Conservation (phyloP, 2,888 invertebrate species). For the Conus canariensis region DNA sequence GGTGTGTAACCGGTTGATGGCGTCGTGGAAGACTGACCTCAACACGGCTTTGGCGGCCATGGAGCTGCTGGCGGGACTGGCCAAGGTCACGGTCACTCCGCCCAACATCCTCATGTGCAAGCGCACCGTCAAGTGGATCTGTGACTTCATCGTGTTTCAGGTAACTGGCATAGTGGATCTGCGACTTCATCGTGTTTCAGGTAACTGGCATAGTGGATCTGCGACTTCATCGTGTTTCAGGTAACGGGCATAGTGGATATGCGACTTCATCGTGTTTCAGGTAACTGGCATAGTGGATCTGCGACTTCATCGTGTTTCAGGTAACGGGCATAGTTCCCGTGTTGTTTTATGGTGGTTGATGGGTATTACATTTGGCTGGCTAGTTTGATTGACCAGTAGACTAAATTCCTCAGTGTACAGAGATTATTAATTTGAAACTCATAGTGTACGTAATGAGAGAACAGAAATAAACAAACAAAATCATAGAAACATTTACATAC, state of each 20-base stretch:
- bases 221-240: slow-evolving; percentile 94
- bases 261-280: slow-evolving; percentile 94
- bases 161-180: slow-evolving; percentile 84
- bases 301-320: slow-evolving; percentile 94
- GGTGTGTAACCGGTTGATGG: slow-evolving; percentile 95
- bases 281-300: slow-evolving; percentile 89
- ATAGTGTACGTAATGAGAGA: no score
- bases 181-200: slow-evolving; percentile 94
- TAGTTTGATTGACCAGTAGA: no score
- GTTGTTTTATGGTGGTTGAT: no score
- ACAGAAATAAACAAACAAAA: no score
- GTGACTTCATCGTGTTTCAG: slow-evolving; percentile 94
- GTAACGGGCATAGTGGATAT: slow-evolving; percentile 88
- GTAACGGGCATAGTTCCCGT: neutral
- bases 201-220: slow-evolving; percentile 87
- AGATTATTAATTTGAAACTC: no score
- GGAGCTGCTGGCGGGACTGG: slow-evolving; percentile 93
- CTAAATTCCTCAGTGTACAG: no score
- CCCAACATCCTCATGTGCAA: slow-evolving; percentile 76
- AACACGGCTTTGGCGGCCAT: slow-evolving; percentile 95
- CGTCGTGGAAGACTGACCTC: slow-evolving; percentile 96
- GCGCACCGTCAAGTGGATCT: slow-evolving; percentile 92
- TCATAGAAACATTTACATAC: no score
- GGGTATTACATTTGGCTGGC: no score
- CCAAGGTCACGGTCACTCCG: slow-evolving; percentile 81